Conservation (phyloP, 2,113 vertebrate species). For the Mugil cephalus region DNA sequence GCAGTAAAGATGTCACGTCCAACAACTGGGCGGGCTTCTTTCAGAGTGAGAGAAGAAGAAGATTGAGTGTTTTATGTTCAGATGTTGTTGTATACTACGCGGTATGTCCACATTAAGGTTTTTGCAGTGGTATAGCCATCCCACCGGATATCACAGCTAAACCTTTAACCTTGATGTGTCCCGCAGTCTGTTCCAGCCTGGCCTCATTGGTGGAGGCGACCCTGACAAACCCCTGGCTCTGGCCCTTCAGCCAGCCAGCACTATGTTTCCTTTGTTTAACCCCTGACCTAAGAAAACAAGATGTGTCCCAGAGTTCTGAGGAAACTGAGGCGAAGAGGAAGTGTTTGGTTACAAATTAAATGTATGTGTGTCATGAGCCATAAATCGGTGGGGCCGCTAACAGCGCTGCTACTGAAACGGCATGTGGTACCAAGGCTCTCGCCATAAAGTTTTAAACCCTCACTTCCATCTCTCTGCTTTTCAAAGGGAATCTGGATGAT, state of each 20-base stretch:
- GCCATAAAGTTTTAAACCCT: conserved; percentile 87
- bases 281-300: conserved; percentile 93
- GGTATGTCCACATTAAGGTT: conserved; percentile 59
- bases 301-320: conserved; percentile 91
- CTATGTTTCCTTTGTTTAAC: conserved; percentile 99
- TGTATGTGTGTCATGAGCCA: conserved; percentile 94
- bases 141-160: conserved; percentile 72
- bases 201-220: conserved; percentile 62
- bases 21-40: conserved; percentile 28
- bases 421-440: conserved; percentile 83
- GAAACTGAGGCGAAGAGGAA: conserved; percentile 92
- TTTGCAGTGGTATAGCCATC: conserved; percentile 56
- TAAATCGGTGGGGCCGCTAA: conserved; percentile 90
- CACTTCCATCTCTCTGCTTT: conserved; percentile 72
- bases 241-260: conserved; percentile 67
- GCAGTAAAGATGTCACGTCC: conserved; percentile 77
- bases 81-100: conserved; percentile 41
- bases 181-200: conserved; percentile 69
- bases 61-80: conserved; percentile 49
- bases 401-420: conserved; percentile 82
- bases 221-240: conserved; percentile 73
- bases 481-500: conserved; percentile 66
- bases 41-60: conserved; percentile 38
- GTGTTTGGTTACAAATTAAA: conserved; percentile 99
- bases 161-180: conserved; percentile 84